Conservation (phyloP, 2,113 vertebrate genomes). For the Miniopterus natalensis region DNA sequence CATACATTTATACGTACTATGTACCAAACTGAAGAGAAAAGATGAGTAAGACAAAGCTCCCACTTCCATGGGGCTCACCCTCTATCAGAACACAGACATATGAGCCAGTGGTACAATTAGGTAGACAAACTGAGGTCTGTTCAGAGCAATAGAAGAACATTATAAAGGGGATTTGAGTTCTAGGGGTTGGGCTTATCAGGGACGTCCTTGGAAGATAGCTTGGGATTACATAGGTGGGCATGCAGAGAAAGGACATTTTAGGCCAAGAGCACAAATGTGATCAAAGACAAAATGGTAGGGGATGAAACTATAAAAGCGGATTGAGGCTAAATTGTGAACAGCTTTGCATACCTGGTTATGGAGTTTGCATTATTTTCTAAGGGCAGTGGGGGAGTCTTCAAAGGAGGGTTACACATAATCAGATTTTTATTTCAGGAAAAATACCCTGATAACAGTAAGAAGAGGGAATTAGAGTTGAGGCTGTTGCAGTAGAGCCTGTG, state of each 20-base stretch:
- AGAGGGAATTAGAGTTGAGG: neutral
- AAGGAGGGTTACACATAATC: neutral
- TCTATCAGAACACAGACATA: neutral
- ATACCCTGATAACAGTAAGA: neutral
- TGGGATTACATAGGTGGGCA: neutral
- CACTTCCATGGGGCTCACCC: neutral
- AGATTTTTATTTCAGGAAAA: conserved; percentile 7
- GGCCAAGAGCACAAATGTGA: neutral
- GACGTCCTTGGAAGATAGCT: neutral
- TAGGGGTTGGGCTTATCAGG: neutral
- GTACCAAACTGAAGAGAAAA: conserved; percentile 16
- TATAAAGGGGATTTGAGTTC: conserved; percentile 12
- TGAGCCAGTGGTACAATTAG: neutral
- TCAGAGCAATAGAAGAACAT: neutral
- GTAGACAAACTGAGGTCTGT: neutral
- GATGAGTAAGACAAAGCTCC: conserved; percentile 29
- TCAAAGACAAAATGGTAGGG: neutral
- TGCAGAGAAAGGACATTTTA: conserved; percentile 2
- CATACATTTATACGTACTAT: neutral
- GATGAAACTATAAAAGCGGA: neutral
- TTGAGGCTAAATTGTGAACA: neutral
- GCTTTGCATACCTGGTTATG: neutral
- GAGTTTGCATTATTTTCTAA: neutral
- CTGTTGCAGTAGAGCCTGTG: neutral
- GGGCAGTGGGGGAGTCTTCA: neutral